Conservation (phyloP, 2,113 vertebrate genomes). For the Tichodroma muraria region DNA sequence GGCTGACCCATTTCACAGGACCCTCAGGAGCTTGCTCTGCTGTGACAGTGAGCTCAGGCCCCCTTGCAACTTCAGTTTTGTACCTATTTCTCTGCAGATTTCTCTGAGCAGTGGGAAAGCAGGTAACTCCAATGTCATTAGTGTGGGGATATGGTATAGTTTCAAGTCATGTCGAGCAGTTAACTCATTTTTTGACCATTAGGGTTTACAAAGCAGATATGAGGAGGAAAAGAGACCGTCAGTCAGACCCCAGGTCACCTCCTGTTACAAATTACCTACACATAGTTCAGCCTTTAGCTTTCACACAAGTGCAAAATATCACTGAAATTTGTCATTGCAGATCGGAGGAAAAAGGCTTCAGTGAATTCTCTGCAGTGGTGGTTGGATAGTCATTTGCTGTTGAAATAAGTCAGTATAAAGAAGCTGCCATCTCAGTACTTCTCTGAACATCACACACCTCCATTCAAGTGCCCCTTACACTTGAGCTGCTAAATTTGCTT, state of each 20-base stretch:
- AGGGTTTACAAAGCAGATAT: neutral
- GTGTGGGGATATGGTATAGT: neutral
- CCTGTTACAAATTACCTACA: neutral
- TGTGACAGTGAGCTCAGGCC: rapidly evolving
- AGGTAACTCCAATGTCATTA: neutral
- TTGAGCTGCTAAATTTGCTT: neutral
- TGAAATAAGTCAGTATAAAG: neutral
- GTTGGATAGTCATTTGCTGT: neutral
- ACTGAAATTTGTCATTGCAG: neutral
- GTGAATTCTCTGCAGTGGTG: neutral
- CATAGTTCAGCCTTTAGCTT: neutral
- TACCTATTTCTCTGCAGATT: neutral
- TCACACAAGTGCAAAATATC: neutral
- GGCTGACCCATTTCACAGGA: neutral
- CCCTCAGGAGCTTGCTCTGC: neutral
- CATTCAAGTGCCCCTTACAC: neutral
- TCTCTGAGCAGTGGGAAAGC: neutral
- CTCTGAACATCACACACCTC: neutral
- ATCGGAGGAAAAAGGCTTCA: neutral
- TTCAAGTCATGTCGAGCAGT: neutral
- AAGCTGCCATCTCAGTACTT: neutral
- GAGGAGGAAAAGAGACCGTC: neutral
- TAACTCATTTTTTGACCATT: neutral
- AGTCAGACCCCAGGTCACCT: neutral
- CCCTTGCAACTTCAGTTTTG: neutral